These are phyloP conservation scores for Tyria jacobaeae DNA, from an alignment of 2,888 invertebrate species.

Conservation along the genomic window DNA sequence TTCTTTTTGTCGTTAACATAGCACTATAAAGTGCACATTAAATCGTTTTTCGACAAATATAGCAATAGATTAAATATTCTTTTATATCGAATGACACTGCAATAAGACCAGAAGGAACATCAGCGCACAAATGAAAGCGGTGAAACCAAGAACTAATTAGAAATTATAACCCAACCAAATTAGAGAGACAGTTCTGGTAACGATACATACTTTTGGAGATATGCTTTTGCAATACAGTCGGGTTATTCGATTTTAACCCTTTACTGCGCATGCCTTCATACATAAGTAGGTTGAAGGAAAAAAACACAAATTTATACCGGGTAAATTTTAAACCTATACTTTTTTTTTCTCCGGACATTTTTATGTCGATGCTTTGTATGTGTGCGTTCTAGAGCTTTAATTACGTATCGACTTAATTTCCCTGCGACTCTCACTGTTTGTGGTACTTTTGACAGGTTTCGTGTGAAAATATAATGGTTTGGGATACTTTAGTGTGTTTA, in stretches of 20 bases:
- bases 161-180: conserved; percentile 53
- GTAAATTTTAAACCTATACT: conserved; percentile 87
- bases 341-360: conserved; percentile 84
- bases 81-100: conserved; percentile 37
- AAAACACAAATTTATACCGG: conserved; percentile 87
- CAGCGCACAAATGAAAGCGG: conserved; percentile 61
- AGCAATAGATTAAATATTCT: conserved; percentile 4
- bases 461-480: conserved; percentile 51
- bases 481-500: conserved; percentile 38
- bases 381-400: conserved; percentile 84
- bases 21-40: background rate
- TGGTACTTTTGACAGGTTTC: conserved; percentile 61
- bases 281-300: conserved; percentile 83
- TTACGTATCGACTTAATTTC: conserved; percentile 87
- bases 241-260: conserved; percentile 72
- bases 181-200: conserved; percentile 18
- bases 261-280: conserved; percentile 85
- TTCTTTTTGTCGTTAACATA: background rate
- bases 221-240: conserved; percentile 40
- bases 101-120: conserved; percentile 46
- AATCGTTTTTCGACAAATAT: background rate
- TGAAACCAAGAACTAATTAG: conserved; percentile 65
- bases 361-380: conserved; percentile 85
- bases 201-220: conserved; percentile 13
- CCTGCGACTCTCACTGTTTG: conserved; percentile 72